These are phyloP conservation scores for Yponomeuta plumbellus DNA, from an alignment of 2,888 invertebrate species.

Conservation along the genomic window DNA sequence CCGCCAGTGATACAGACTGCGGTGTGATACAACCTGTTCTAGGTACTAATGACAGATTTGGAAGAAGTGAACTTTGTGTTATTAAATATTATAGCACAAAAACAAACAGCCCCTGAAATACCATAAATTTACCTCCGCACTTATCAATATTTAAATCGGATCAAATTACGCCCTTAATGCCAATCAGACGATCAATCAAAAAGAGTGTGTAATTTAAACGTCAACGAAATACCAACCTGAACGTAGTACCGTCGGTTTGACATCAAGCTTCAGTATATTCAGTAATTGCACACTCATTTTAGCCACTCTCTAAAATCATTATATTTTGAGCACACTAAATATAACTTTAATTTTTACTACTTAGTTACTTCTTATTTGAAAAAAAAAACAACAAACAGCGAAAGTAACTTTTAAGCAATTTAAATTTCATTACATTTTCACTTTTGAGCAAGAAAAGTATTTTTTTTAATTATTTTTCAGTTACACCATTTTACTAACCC, in stretches of 20 bases:
- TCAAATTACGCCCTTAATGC: too few relatives aligned
- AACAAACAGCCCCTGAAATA: too few relatives aligned
- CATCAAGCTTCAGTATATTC: conserved; percentile 48
- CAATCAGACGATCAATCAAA: too few relatives aligned
- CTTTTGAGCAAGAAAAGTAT: background rate
- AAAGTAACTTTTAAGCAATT: background rate
- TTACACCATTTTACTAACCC: background rate
- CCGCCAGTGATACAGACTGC: too few relatives aligned
- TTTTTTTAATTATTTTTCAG: background rate
- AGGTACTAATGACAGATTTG: too few relatives aligned
- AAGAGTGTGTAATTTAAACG: too few relatives aligned
- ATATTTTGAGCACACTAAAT: conserved; percentile 21
- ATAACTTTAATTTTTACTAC: conserved; percentile 5
- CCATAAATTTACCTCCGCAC: too few relatives aligned
- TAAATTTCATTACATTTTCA: background rate
- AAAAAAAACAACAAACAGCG: too few relatives aligned
- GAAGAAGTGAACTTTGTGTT: too few relatives aligned
- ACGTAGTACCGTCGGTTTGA: conserved; percentile 31
- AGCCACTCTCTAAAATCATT: conserved; percentile 25
- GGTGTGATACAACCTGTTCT: too few relatives aligned
- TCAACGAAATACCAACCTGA: conserved; percentile 2
- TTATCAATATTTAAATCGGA: too few relatives aligned
- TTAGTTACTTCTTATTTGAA: background rate
- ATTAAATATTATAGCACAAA: too few relatives aligned
- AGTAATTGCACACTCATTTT: conserved; percentile 63